Evolutionary conservation across 2,797 vertebrate species (phyloP), one percentile per base, ranked within the genome.

Genomic region (Amniataba percoides): DNA sequence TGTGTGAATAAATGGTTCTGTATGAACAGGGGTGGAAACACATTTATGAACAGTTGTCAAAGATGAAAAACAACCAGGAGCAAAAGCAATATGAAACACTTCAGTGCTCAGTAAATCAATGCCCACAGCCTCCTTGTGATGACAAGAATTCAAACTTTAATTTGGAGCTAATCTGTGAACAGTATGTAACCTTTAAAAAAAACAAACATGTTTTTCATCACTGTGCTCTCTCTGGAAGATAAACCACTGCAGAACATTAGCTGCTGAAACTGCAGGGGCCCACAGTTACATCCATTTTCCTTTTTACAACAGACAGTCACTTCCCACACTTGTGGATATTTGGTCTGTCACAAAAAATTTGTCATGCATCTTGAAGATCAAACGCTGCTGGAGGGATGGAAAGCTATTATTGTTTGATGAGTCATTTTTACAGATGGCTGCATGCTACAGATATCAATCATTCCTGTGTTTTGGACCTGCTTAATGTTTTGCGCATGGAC

Each of bases 401-500:
- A 64, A 31, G 2, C 4, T 4, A 31, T n/a, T 27, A 31, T 7
- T 62, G 56, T 63, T 42, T 23, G 31, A 66, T 7, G 39, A 45
- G 55, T 83, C 8, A 23, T 52, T 39, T 78, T 66, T 36, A 63
- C 51, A 68, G 23, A 57, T 18, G 36, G 51, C 45, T 43, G 27
- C 39, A 46, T 11, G n/a, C 48, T 23, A 2, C 0, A 27, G 0
- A 31, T 53, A 48, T 64, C 66, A 0, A 14, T 69, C 34, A n/a
- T 21, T 1, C 31, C 48, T 40, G 36, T 61, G 49, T 71, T 83
- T 71, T 48, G 45, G 25, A 76, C 53, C 13, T 19, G 23, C 8
- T 19, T 82, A 78, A 25, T 82, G 74, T 77, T 71, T 61, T 70
- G 27, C 56, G 5, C 74, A 82, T 82, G 81, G 58, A 67, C 14